Evolutionary conservation across 2,888 invertebrate species (phyloP).

Genomic region (Falcaria lacertinaria): DNA sequence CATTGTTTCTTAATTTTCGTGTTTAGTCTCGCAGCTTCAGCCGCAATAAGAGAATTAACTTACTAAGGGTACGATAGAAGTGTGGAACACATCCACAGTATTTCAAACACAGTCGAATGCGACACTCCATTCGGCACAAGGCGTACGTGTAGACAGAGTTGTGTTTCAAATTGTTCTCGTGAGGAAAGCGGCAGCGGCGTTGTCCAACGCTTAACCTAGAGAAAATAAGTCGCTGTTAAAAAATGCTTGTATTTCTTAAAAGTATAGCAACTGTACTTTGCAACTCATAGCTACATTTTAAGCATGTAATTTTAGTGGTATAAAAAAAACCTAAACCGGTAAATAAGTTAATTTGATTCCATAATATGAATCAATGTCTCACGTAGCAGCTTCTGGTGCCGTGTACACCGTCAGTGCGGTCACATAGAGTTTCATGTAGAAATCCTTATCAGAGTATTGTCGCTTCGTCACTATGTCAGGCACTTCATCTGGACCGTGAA

Average conservation of each 20-base stretch:
- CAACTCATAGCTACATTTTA: too few relatives aligned
- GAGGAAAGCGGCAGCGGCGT: conserved; percentile 83
- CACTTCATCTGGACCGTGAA: conserved; percentile 84
- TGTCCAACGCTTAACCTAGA: conserved; percentile 80
- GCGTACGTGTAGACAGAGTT: conserved; percentile 85
- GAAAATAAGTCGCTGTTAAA: too few relatives aligned
- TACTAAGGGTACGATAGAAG: conserved; percentile 84
- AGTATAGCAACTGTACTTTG: too few relatives aligned
- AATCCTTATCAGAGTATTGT: conserved; percentile 69
- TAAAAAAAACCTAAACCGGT: too few relatives aligned
- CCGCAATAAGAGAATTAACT: conserved; percentile 21
- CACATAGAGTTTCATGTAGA: conserved; percentile 81
- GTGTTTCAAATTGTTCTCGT: conserved; percentile 82
- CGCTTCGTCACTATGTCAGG: conserved; percentile 82
- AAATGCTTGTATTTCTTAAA: too few relatives aligned
- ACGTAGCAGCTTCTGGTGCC: conserved; percentile 77
- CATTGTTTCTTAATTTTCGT: too few relatives aligned
- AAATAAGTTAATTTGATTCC: too few relatives aligned
- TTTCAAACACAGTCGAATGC: conserved; percentile 79
- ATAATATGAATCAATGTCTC: conserved; percentile 6
- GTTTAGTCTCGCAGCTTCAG: too few relatives aligned
- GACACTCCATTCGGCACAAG: conserved; percentile 86
- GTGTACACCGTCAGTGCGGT: conserved; percentile 81
- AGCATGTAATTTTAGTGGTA: too few relatives aligned
- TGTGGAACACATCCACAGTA: conserved; percentile 86